These are phyloP conservation scores for Acromyrmex heyeri DNA, from an alignment of 1,140 invertebrate genomes.

Conservation along the genomic window DNA sequence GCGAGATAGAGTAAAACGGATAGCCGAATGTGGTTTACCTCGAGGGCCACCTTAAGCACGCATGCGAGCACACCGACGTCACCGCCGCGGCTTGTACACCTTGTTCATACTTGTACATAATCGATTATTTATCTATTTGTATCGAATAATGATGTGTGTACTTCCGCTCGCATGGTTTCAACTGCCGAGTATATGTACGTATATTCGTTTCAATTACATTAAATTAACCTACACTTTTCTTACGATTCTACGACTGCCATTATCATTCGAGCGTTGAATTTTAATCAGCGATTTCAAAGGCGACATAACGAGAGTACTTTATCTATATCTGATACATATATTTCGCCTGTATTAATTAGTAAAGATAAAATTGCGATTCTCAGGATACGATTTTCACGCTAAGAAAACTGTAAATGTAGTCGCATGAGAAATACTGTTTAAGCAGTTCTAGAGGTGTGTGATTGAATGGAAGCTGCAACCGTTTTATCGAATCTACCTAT, in stretches of 20 bases:
- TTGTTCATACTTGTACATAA: constrained; percentile 85
- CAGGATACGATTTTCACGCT: background rate
- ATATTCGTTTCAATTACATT: constrained; percentile 1
- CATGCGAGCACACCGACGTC: constrained; percentile 61
- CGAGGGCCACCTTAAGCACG: constrained; percentile 6
- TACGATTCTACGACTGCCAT: background rate
- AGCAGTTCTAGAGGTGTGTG: background rate
- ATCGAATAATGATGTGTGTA: constrained; percentile 57
- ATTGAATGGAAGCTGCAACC: background rate
- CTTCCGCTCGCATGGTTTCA: constrained; percentile 56
- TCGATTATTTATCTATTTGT: constrained; percentile 77
- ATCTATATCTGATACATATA: too few relatives aligned
- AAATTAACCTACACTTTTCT: background rate
- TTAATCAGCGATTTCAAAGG: constrained; percentile 33
- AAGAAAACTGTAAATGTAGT: background rate
- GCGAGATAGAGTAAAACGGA: background rate
- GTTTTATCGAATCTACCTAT: background rate
- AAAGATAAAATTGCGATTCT: background rate
- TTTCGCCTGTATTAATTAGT: constrained; percentile 25
- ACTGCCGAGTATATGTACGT: background rate
- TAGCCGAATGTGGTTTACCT: background rate
- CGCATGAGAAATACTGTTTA: background rate
- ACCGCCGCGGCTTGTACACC: constrained; percentile 77
- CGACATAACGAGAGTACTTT: background rate
- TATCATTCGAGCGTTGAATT: background rate